phyloP scores from a whole-genome alignment of 2,113 vertebrate species.

The Oryzias melastigma region DNA sequence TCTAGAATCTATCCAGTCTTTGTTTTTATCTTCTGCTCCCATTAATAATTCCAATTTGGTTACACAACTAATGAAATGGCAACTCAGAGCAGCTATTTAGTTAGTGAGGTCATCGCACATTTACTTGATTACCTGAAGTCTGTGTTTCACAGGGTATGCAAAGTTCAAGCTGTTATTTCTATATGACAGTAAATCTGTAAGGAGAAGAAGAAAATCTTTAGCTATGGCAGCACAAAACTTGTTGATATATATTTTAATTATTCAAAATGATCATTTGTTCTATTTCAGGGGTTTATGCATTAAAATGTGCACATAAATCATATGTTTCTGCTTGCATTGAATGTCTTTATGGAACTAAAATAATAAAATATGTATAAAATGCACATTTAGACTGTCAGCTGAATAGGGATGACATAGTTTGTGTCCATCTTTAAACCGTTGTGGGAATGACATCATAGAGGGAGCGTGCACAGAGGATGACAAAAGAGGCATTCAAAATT shows the following conservation, averaged over 20 bases:
- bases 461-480: conserved; percentile 48
- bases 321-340: too few relatives aligned
- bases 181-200: too few relatives aligned
- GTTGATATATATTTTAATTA: too few relatives aligned
- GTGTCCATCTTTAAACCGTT: conserved; percentile 54
- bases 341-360: too few relatives aligned
- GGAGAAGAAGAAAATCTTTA: too few relatives aligned
- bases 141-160: too few relatives aligned
- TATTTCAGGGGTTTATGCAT: too few relatives aligned
- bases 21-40: conserved; percentile 6
- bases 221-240: too few relatives aligned
- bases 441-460: conserved; percentile 66
- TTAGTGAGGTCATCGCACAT: neutral
- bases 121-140: neutral
- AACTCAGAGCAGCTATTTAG: neutral
- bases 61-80: conserved; percentile 21
- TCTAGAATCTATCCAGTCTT: conserved; percentile 27
- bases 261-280: too few relatives aligned
- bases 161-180: too few relatives aligned
- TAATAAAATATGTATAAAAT: too few relatives aligned
- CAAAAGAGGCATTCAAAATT: conserved; percentile 63
- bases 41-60: conserved; percentile 22
- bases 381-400: conserved; percentile 2
- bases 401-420: conserved; percentile 31
- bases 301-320: too few relatives aligned